A percentile compares a stretch with the other conserved stretches of the same genome.
Conservation (phyloP, 1,140 invertebrate species). For the Penaeus vannamei region DNA sequence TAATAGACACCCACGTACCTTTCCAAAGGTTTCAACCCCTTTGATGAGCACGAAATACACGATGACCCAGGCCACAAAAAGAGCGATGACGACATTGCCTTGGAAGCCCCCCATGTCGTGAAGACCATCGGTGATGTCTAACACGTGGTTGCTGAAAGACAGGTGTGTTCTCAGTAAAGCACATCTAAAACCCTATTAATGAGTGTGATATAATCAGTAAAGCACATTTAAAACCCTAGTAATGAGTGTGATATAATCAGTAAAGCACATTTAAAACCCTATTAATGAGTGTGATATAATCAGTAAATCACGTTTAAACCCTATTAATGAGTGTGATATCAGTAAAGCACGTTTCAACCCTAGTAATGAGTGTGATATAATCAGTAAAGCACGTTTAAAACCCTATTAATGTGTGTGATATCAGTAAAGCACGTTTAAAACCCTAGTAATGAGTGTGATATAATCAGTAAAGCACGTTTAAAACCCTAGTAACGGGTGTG, state of each 20-base stretch:
- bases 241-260: neutral
- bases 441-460: no score
- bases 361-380: no score
- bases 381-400: neutral
- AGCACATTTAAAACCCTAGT: no score
- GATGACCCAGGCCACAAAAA: constrained; percentile 92
- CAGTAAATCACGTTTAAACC: no score
- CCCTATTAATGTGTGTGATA: no score
- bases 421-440: no score
- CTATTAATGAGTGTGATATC: no score
- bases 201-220: no score
- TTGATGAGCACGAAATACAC: constrained; percentile 98
- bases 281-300: no score
- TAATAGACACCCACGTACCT: constrained; percentile 77
- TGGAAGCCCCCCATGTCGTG: constrained; percentile 90
- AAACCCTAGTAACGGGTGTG: no score
- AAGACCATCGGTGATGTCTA: constrained; percentile 89
- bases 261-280: neutral
- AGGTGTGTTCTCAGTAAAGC: neutral
- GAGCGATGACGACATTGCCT: constrained; percentile 90
- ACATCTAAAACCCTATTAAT: no score
- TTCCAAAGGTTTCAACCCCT: constrained; percentile 97
- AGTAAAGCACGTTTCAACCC: neutral
- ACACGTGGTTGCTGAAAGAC: constrained; percentile 85
- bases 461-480: neutral